Percentiles rank a stretch among this genome's conserved stretches.
phyloP scores from a whole-genome alignment of 2,888 invertebrate species.

The Caenorhabditis auriculariae region DNA sequence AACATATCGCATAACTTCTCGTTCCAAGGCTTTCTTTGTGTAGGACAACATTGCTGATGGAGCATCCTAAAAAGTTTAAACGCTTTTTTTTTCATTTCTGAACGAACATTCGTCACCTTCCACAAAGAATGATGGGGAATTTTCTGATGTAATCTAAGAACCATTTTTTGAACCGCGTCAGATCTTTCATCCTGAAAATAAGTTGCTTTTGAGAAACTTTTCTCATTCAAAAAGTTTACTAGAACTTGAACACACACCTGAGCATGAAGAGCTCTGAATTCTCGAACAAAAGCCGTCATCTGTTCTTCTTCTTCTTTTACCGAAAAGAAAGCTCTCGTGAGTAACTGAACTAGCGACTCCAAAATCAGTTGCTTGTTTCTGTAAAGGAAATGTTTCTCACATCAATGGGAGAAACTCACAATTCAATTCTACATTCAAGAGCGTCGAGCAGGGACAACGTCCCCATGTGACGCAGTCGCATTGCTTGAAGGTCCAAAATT shows the following conservation, averaged over 20 bases:
- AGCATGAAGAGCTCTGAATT: not conserved
- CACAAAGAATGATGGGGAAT: not conserved
- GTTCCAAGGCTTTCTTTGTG: conserved; percentile 81
- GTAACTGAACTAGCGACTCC: not conserved
- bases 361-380: conserved; percentile 9
- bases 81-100: not conserved
- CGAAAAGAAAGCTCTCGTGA: not conserved
- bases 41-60: conserved; percentile 64
- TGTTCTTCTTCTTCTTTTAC: not conserved
- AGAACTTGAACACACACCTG: not conserved
- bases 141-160: not conserved
- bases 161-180: not conserved
- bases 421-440: not conserved
- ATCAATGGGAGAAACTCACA: conserved; percentile 6
- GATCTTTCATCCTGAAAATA: not conserved
- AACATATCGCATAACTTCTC: conserved; percentile 82
- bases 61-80: conserved; percentile 12
- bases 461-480: conserved; percentile 2
- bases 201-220: not conserved
- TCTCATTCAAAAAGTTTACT: no score
- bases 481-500: conserved; percentile 5
- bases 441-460: not conserved
- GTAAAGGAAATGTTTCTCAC: conserved; percentile 7
- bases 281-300: not conserved
- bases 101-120: not conserved